A percentile compares a stretch with the other conserved stretches of the same genome.
These are phyloP conservation scores for Drosophila oshimai DNA, from an alignment of 1,140 invertebrate species.

Conservation along the genomic window DNA sequence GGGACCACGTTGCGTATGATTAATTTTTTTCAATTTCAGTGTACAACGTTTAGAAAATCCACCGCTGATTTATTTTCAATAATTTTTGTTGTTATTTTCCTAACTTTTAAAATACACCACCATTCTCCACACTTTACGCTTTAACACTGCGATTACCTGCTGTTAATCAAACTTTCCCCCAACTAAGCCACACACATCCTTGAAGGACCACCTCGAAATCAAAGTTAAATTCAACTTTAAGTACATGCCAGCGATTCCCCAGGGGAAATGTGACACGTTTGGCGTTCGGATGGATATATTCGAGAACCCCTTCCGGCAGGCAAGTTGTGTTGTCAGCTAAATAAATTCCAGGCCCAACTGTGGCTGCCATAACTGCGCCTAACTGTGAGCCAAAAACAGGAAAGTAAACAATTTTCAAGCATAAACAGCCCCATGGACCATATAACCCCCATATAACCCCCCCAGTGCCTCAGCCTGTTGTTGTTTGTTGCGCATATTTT, in stretches of 20 bases:
- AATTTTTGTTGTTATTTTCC: not conserved
- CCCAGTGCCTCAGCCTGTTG: slow-evolving; percentile 8
- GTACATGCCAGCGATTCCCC: slow-evolving; percentile 21
- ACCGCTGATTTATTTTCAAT: too few relatives aligned
- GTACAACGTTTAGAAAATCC: too few relatives aligned
- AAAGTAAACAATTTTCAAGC: slow-evolving; percentile 45
- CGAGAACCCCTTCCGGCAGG: slow-evolving; percentile 24
- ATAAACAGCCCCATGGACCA: slow-evolving; percentile 50
- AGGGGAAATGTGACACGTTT: slow-evolving; percentile 39
- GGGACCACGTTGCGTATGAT: not conserved
- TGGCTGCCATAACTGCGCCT: slow-evolving; percentile 26
- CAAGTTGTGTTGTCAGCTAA: slow-evolving; percentile 36
- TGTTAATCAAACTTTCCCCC: not conserved
- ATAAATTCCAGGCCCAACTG: slow-evolving; percentile 37
- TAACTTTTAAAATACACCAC: not conserved
- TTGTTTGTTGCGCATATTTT: slow-evolving; percentile 79
- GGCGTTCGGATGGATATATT: slow-evolving; percentile 9
- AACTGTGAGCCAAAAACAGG: slow-evolving; percentile 33
- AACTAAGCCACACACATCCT: too few relatives aligned
- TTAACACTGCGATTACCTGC: not conserved
- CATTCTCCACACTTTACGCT: not conserved
- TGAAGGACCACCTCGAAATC: slow-evolving; percentile 22
- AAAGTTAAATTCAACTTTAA: slow-evolving; percentile 37
- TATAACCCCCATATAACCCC: slow-evolving; percentile 1
- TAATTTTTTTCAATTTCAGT: not conserved